A percentile compares a stretch with the other conserved stretches of the same genome.
Conservation (phyloP, 2,113 vertebrate species). For the Ginglymostoma cirratum region DNA sequence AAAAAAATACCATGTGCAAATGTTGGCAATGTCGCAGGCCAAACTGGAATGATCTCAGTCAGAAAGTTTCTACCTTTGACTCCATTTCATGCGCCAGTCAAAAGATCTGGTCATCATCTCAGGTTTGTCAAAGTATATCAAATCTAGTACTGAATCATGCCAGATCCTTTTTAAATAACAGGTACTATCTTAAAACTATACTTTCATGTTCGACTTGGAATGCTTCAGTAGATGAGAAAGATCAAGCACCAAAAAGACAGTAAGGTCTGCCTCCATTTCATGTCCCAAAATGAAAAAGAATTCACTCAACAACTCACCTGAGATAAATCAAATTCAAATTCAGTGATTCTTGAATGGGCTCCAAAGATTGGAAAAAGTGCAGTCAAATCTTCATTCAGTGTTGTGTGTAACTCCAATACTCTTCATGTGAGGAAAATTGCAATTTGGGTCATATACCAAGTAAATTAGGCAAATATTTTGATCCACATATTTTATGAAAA, state of each 20-base stretch:
- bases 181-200: background rate
- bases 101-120: background rate
- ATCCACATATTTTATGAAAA: background rate
- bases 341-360: background rate
- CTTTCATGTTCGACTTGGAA: background rate
- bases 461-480: background rate
- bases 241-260: background rate
- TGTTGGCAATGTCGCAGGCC: background rate
- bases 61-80: background rate
- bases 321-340: background rate
- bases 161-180: background rate
- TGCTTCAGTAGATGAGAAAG: background rate
- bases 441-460: background rate
- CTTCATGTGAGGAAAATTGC: background rate
- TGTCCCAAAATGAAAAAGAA: background rate
- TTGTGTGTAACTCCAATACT: background rate
- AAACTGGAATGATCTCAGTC: background rate
- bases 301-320: background rate
- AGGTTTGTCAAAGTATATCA: background rate
- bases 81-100: background rate
- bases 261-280: background rate
- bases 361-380: background rate
- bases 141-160: background rate
- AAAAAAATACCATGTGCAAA: background rate
- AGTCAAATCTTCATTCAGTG: background rate